Percentiles rank a stretch among this genome's conserved stretches.
Evolutionary conservation across 2,113 vertebrate genomes (phyloP).

Genomic region (Murina feae): DNA sequence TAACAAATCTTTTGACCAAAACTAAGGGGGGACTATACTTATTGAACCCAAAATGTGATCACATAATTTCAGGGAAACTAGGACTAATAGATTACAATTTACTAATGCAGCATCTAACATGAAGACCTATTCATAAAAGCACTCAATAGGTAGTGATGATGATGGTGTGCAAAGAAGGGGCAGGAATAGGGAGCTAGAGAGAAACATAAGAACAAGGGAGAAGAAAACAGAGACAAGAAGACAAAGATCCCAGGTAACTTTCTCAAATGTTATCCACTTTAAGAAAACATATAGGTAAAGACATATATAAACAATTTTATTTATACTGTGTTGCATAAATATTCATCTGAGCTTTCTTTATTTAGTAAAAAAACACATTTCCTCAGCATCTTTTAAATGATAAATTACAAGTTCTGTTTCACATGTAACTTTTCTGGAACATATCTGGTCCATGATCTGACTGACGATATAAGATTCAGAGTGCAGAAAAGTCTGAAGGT

Average conservation of each 20-base stretch:
- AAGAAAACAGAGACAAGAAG: too few relatives aligned
- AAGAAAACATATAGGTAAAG: background rate
- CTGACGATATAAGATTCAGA: background rate
- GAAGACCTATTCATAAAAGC: background rate
- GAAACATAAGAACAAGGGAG: rapidly evolving
- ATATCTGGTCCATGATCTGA: background rate
- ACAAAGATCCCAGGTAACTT: background rate
- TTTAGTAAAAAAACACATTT: background rate
- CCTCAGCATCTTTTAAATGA: background rate
- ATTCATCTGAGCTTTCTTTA: background rate
- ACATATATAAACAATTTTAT: background rate
- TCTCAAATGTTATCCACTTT: background rate
- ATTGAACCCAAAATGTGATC: background rate
- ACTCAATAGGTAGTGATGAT: too few relatives aligned
- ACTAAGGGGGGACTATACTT: background rate
- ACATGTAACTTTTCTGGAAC: background rate
- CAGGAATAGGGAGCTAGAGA: background rate
- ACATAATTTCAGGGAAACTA: background rate
- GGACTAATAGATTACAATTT: background rate
- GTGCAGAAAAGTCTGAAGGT: background rate
- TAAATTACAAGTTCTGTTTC: background rate
- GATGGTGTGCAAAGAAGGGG: background rate
- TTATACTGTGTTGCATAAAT: background rate
- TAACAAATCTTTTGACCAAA: background rate
- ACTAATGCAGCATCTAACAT: background rate